Percentiles rank a stretch among this genome's conserved stretches.
Evolutionary conservation across 1,140 invertebrate genomes (phyloP).

Genomic region (Pseudachorutes palmiensis): DNA sequence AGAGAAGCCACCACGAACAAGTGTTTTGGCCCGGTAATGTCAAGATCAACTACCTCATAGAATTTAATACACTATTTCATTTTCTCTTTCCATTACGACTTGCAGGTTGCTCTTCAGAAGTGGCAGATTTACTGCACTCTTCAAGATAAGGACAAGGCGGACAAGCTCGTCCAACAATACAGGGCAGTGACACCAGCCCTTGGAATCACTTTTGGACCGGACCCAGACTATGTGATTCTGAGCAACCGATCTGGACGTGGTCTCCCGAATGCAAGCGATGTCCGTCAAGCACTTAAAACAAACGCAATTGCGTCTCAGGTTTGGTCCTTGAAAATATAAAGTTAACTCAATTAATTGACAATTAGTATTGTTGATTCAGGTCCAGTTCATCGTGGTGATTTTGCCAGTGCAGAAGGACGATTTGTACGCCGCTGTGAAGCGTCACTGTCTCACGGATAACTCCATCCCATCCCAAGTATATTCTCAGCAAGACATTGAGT

Average conservation of each 20-base stretch:
- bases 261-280: neutral
- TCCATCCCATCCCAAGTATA: constrained; percentile 67
- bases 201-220: neutral
- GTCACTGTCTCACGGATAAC: constrained; percentile 68
- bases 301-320: neutral
- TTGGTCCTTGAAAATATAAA: neutral
- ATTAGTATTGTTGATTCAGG: neutral
- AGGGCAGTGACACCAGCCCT: neutral
- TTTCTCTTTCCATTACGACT: neutral
- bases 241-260: neutral
- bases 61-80: neutral
- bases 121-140: neutral
- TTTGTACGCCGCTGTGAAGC: constrained; percentile 81
- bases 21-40: constrained; percentile 8
- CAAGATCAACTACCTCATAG: neutral
- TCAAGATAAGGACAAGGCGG: constrained; percentile 6
- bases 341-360: constrained; percentile 2
- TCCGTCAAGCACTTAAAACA: neutral
- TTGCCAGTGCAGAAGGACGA: constrained; percentile 73
- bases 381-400: constrained; percentile 68
- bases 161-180: neutral
- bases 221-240: neutral
- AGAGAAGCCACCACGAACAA: neutral
- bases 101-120: neutral
- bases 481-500: constrained; percentile 56